Conservation (phyloP, 2,113 vertebrate genomes). For the Brevimyrus niger region DNA sequence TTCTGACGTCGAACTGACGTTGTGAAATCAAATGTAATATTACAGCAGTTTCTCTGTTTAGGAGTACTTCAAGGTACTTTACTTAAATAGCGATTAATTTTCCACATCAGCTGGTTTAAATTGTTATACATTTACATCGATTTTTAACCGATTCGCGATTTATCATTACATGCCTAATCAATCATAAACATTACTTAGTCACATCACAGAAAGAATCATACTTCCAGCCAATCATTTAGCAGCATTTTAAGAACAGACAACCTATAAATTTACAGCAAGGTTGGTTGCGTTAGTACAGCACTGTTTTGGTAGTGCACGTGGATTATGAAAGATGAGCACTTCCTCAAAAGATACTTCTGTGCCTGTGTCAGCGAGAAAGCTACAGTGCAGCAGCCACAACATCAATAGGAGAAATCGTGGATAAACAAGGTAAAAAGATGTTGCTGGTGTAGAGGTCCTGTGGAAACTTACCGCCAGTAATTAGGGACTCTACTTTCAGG, state of each 20-base stretch:
- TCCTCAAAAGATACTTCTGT: background rate
- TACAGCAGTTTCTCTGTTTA: no score
- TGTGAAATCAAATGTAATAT: no score
- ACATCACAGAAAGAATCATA: background rate
- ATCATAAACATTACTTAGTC: background rate
- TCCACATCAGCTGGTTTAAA: no score
- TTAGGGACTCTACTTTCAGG: background rate
- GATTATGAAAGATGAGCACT: background rate
- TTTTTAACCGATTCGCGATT: no score
- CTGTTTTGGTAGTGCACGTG: background rate
- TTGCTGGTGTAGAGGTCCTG: background rate
- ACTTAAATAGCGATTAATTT: no score
- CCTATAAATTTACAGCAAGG: background rate
- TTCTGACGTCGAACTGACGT: no score
- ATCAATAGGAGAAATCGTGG: background rate
- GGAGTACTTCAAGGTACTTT: no score
- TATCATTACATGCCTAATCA: background rate
- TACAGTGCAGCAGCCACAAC: no score
- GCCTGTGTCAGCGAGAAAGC: background rate
- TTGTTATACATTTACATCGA: no score
- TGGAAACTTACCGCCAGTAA: background rate
- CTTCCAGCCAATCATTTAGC: background rate
- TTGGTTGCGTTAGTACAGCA: background rate
- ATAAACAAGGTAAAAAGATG: background rate
- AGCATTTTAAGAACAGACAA: background rate